Conservation (phyloP, 2,797 vertebrate genomes). For the Selene dorsalis region DNA sequence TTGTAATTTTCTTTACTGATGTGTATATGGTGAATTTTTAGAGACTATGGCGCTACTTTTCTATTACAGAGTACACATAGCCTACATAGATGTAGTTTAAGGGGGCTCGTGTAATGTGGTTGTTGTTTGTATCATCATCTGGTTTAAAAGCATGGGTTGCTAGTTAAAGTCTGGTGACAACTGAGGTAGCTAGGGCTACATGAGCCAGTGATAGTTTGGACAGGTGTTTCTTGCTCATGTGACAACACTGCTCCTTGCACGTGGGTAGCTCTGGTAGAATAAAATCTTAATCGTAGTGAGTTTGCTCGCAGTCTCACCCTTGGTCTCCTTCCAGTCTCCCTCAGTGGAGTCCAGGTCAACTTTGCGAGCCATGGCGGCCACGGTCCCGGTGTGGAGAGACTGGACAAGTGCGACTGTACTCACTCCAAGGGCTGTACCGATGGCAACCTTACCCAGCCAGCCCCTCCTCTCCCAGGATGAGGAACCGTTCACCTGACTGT, state of each 20-base stretch:
- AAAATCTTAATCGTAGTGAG: neutral
- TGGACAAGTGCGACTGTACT: slow-evolving; percentile 53
- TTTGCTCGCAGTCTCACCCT: slow-evolving; percentile 80
- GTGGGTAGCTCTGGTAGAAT: neutral
- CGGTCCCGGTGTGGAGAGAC: slow-evolving; percentile 73
- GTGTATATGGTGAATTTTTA: neutral
- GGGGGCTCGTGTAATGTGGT: neutral
- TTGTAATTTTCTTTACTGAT: neutral
- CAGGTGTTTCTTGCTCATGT: slow-evolving; percentile 19
- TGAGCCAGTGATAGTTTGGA: neutral
- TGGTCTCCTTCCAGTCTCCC: slow-evolving; percentile 81
- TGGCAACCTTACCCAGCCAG: slow-evolving; percentile 43
- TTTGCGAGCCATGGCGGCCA: slow-evolving; percentile 76
- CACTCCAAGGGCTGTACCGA: slow-evolving; percentile 71
- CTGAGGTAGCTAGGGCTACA: neutral
- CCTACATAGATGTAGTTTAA: too few relatives aligned
- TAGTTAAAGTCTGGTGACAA: neutral
- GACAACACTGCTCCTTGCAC: neutral
- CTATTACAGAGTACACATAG: neutral
- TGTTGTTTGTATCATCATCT: neutral
- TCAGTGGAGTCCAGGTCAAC: slow-evolving; percentile 76
- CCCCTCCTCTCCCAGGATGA: slow-evolving; percentile 26
- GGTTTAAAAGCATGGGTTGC: neutral
- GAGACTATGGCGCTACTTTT: neutral
- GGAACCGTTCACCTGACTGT: slow-evolving; percentile 34